Evolutionary conservation across 1,140 invertebrate genomes (phyloP).

Genomic region (Cydia splendana): DNA sequence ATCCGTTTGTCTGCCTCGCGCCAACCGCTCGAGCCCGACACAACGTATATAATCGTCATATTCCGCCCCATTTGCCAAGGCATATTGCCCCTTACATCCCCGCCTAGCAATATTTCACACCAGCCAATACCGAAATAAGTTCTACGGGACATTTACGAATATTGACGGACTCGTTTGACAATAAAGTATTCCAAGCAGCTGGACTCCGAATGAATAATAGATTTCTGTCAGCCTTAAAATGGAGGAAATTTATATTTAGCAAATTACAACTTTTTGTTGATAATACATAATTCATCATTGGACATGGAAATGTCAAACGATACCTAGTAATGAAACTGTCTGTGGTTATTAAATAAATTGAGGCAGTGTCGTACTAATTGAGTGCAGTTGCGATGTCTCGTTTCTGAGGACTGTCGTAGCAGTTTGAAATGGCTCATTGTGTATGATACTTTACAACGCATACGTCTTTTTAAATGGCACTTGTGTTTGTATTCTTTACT

Average conservation of each 20-base stretch:
- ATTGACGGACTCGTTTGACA: constrained; percentile 26
- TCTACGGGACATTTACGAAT: constrained; percentile 28
- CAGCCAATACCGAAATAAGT: constrained; percentile 21
- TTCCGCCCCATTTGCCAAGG: constrained; percentile 63
- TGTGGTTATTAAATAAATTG: not conserved
- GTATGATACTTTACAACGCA: not conserved
- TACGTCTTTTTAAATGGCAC: not conserved
- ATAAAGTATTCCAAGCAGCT: constrained; percentile 29
- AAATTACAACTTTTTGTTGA: constrained; percentile 22
- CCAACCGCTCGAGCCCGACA: constrained; percentile 58
- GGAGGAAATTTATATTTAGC: not conserved
- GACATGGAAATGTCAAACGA: constrained; percentile 6
- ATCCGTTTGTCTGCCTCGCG: constrained; percentile 59
- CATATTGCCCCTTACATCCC: constrained; percentile 23
- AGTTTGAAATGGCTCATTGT: not conserved
- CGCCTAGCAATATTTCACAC: constrained; percentile 27
- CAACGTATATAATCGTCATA: constrained; percentile 60
- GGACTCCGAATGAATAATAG: constrained; percentile 22
- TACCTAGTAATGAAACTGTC: constrained; percentile 12
- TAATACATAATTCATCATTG: constrained; percentile 24
- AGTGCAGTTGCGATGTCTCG: not conserved
- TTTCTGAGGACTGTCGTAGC: not conserved
- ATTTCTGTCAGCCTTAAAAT: constrained; percentile 27
- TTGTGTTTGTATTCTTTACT: not conserved
- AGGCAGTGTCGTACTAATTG: not conserved